Evolutionary conservation across 2,797 vertebrate genomes (phyloP).

Genomic region (Sebastes flavidus): DNA sequence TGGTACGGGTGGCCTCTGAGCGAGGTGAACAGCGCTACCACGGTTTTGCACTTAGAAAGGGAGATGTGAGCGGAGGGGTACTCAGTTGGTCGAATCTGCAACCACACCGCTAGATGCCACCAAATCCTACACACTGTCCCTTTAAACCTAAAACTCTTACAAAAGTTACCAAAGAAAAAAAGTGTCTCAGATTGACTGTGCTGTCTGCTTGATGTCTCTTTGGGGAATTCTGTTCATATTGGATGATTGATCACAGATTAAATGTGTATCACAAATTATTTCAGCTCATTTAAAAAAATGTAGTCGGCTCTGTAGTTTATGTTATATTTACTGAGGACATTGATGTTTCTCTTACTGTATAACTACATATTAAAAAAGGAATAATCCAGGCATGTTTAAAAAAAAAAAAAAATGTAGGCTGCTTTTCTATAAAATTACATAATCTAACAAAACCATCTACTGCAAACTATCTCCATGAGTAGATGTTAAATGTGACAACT

Average conservation of each 20-base stretch:
- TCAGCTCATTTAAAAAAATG: not conserved
- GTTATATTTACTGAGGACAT: not conserved
- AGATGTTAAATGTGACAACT: conserved; percentile 10
- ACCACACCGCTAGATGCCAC: not conserved
- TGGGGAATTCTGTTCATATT: not conserved
- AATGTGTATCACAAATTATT: not conserved
- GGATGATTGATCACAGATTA: not conserved
- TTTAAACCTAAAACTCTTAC: not conserved
- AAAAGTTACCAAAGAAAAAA: not conserved
- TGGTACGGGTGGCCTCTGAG: no score
- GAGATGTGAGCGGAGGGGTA: no score
- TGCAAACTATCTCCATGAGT: conserved; percentile 6
- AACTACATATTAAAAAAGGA: not conserved
- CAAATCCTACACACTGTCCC: not conserved
- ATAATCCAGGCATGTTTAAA: not conserved
- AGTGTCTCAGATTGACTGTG: accelerated
- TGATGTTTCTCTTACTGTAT: not conserved
- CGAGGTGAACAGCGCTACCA: accelerated
- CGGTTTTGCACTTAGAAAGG: no score
- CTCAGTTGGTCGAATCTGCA: not conserved
- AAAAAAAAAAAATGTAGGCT: not conserved
- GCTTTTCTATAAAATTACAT: not conserved
- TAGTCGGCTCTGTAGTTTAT: not conserved
- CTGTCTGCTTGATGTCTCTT: not conserved
- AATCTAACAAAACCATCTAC: not conserved